Evolutionary conservation across 37 sponge, comb jelly and placozoan species (phyloP), one percentile per base, ranked within the genome.

Genomic region (Spongia lamella): DNA sequence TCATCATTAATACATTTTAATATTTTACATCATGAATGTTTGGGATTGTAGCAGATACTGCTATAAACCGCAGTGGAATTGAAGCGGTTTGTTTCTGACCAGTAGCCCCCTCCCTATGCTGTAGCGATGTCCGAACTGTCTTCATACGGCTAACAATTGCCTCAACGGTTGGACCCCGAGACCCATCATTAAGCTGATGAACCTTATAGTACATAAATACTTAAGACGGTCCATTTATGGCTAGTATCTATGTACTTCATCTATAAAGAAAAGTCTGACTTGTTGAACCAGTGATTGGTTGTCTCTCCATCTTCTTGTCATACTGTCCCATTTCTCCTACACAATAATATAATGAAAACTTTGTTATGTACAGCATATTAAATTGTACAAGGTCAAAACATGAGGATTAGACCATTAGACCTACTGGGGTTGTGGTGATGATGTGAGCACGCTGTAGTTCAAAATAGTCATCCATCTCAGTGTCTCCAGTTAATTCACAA

Each of bases 131-230:
- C 31, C 86, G 81, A 51, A 93, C 66, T n/a, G 97, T 93, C 88
- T 98, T 98, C 96, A 98, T 98, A 20, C 99, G 71, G 38, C 96
- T 93, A 20, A 98, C 94, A 63, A 98, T 93, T 61, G 99, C 99
- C 63, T 98, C 99, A 71, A 98, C 81, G n/a, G 96, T 98, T 1
- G 99, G 84, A 0, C 99, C 99, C 0, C 99, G 51, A 2, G 58
- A 60, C 61, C 75, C 83, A 70, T 98, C 99, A 62, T 92, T 95
- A n/a, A 98, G 70, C 66, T 96, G 92, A 70, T 98, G 99, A 1
- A 92, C 77, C 86, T 84, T 19, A 22, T 9, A 72, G 21, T 36
- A 9, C 2, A 72, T 7, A 26, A 54, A 25, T 22, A 2, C 1
- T 50, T 2, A 11, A n/a, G n/a, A n/a, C n/a, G n/a, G n/a, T n/a